Evolutionary conservation across 1,140 invertebrate species (phyloP).

Genomic region (Drosophila mauritiana): DNA sequence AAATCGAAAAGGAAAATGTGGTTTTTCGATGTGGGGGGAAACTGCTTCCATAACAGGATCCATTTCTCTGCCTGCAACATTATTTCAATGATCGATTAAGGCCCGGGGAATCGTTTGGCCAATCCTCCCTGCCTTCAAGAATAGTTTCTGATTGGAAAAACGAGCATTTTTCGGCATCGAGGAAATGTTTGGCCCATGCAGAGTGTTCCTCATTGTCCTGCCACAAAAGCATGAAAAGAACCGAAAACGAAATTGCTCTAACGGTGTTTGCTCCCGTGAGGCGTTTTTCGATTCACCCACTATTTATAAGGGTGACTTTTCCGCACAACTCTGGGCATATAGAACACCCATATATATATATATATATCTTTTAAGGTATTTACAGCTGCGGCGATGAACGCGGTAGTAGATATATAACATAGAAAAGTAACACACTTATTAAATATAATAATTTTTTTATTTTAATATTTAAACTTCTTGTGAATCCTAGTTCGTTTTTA

Average conservation of each 20-base stretch:
- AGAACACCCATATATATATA: conserved; percentile 9
- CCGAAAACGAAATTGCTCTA: conserved; percentile 28
- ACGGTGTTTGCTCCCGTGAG: conserved; percentile 32
- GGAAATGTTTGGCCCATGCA: conserved; percentile 12
- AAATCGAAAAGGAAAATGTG: neutral
- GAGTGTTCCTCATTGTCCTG: conserved; percentile 10
- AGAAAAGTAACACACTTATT: too few species aligned
- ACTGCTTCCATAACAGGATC: neutral
- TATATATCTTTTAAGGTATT: conserved; percentile 15
- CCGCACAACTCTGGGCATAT: conserved; percentile 11
- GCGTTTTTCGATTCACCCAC: conserved; percentile 13
- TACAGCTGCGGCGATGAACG: neutral
- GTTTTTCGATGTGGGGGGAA: conserved; percentile 1
- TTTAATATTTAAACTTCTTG: too few species aligned
- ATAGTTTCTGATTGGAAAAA: conserved; percentile 29
- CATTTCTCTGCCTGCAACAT: neutral
- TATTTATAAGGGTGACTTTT: conserved; percentile 27
- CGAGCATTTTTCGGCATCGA: neutral
- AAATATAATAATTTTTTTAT: too few species aligned
- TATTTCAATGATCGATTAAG: conserved; percentile 12
- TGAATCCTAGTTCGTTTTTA: too few species aligned
- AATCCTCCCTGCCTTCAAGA: conserved; percentile 7
- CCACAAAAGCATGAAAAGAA: conserved; percentile 16
- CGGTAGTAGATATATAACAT: neutral
- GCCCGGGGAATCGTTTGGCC: neutral